phyloP scores from a whole-genome alignment of 2,797 vertebrate species.

The Bufotes viridis region DNA sequence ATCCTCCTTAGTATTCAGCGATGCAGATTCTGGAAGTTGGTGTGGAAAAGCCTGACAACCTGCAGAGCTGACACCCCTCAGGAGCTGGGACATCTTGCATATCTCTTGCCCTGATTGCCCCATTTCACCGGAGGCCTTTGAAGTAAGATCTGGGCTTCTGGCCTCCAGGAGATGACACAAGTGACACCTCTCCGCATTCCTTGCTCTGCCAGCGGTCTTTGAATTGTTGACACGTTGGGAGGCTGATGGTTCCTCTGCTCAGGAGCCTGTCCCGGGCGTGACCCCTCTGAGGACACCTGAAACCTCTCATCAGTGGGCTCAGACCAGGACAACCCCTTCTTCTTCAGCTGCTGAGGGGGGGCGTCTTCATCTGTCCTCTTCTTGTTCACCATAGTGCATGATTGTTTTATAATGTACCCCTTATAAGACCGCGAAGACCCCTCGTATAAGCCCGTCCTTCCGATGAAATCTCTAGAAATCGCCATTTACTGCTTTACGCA shows the following conservation, averaged over 20 bases:
- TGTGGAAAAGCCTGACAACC: neutral
- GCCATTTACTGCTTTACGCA: neutral
- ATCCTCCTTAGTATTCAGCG: neutral
- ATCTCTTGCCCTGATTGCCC: conserved; percentile 2
- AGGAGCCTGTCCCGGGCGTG: conserved; percentile 68
- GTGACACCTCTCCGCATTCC: conserved; percentile 71
- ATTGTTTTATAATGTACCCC: too few relatives aligned
- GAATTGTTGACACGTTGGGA: conserved; percentile 71
- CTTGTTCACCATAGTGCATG: conserved; percentile 43
- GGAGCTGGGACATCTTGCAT: conserved; percentile 25
- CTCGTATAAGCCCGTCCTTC: neutral
- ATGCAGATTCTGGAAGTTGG: neutral
- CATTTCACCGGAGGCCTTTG: conserved; percentile 67
- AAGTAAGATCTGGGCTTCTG: conserved; percentile 67
- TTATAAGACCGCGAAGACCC: neutral
- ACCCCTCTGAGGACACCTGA: conserved; percentile 73
- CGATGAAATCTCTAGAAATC: neutral
- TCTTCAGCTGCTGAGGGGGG: conserved; percentile 67
- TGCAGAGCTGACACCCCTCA: conserved; percentile 4
- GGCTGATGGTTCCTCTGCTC: conserved; percentile 63
- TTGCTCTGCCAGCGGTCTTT: conserved; percentile 71
- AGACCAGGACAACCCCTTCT: conserved; percentile 67
- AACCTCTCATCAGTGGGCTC: conserved; percentile 71
- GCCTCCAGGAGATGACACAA: conserved; percentile 67
- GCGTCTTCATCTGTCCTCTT: conserved; percentile 65